Evolutionary conservation across 2,113 vertebrate species (phyloP).

Genomic region (Hepsetus odoe): DNA sequence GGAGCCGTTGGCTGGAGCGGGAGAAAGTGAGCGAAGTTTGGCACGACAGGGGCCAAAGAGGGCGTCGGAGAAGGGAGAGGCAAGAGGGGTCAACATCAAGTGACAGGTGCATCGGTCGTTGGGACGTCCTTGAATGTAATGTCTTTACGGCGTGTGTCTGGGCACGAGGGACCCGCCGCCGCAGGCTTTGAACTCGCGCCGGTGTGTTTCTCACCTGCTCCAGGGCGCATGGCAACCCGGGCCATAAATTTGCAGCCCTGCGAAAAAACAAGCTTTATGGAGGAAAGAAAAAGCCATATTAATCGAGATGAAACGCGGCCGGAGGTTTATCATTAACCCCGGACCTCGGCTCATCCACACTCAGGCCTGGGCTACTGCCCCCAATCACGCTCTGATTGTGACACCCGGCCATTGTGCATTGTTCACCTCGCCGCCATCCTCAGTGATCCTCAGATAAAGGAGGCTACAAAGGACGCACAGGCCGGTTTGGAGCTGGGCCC

Average conservation of each 20-base stretch:
- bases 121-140: conserved; percentile 61
- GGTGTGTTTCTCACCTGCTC: conserved; percentile 65
- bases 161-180: conserved; percentile 24
- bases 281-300: conserved; percentile 65
- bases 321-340: conserved; percentile 76
- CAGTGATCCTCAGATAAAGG: conserved; percentile 44
- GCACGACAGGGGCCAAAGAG: conserved; percentile 21
- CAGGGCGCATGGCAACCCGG: conserved; percentile 50
- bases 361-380: conserved; percentile 32
- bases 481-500: conserved; percentile 14
- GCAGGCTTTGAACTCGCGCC: conserved; percentile 52
- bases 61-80: conserved; percentile 19
- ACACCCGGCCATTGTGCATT: conserved; percentile 57
- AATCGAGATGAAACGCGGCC: conserved; percentile 73
- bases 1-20: conserved; percentile 41
- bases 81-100: conserved; percentile 19
- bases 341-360: conserved; percentile 60
- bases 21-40: conserved; percentile 32
- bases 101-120: conserved; percentile 29
- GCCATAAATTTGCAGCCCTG: conserved; percentile 37
- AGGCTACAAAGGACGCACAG: conserved; percentile 24
- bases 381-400: conserved; percentile 50
- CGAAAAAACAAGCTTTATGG: conserved; percentile 59
- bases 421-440: conserved; percentile 33
- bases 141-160: conserved; percentile 61